Evolutionary conservation across 2,113 vertebrate genomes (phyloP), one percentile per base, ranked within the genome.

Genomic region (Progne subis): DNA sequence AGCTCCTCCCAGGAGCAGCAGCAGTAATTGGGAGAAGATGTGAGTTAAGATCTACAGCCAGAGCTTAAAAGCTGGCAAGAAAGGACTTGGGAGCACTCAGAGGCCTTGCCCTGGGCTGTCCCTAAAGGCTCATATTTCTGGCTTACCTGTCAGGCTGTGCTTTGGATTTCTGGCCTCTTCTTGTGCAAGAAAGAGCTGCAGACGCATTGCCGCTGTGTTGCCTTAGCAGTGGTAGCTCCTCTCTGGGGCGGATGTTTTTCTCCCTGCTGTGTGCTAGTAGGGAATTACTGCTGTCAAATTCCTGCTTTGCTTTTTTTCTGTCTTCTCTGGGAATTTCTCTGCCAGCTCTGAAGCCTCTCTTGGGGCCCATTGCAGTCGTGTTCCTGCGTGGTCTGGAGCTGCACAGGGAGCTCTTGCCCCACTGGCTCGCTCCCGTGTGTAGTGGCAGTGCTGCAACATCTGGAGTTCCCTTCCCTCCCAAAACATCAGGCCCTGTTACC

Each of bases 11-110:
- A 86, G 77, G 41, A 96, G 85, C 89, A 77, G 68, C 67, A n/a
- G 55, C 72, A 32, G 71, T 96, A 93, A 94, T 28, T 97, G 78
- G 71, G 88, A 92, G 78, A 96, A 86, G 92, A 91, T 94, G 91
- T 80, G 84, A 83, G 61, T 88, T 90, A 67, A 90, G 67, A 85
- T 91, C 82, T 93, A 83, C 41, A 75, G 75, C 70, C 81, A 77
- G 92, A 79, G 47, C 76, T 96, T 93, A 77, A 93, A 96, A 79
- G 39, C 88, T 95, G 92, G 46, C n/a, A 52, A 49, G 82, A 44
- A 92, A 25, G 24, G 59, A 64, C 68, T 50, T 82, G 3, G 25
- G 84, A 93, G 67, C 12, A 2, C 52, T 80, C 53, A 14, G 49
- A 70, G 50, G 59, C 63, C 61, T 83, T 7, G 19, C 74, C 64